phyloP scores from a whole-genome alignment of 92 coral and sea anemone species.

The Chrysogorgia sp. region DNA sequence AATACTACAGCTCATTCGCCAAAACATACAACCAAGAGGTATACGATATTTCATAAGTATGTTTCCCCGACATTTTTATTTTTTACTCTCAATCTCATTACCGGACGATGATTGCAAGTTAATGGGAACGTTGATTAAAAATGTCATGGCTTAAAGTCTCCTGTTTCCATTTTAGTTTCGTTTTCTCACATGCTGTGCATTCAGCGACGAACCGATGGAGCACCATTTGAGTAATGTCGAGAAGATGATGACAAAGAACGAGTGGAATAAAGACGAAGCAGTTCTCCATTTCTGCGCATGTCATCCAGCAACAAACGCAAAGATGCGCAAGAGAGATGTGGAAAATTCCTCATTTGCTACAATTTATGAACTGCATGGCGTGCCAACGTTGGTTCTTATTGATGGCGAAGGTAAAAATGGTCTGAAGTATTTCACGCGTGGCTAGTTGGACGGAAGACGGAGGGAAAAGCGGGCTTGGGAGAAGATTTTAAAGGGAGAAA shows the following conservation, averaged over 20 bases:
- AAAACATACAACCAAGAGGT: constrained; percentile 3
- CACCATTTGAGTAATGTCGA: constrained; percentile 70
- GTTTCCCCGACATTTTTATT: too few species aligned
- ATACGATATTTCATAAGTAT: background rate
- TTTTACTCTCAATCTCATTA: too few species aligned
- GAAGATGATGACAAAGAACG: constrained; percentile 54
- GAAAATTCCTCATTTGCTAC: constrained; percentile 37
- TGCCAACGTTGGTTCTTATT: constrained; percentile 79
- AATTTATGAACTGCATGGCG: constrained; percentile 79
- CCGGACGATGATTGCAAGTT: too few species aligned
- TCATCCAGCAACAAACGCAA: constrained; percentile 67
- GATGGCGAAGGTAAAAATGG: constrained; percentile 70
- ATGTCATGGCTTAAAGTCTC: background rate
- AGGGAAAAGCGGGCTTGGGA: background rate
- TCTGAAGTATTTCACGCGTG: background rate
- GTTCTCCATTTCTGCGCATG: constrained; percentile 87
- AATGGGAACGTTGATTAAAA: too few species aligned
- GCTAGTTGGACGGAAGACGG: background rate
- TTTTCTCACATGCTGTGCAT: constrained; percentile 82
- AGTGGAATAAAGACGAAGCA: constrained; percentile 55
- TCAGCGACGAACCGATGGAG: constrained; percentile 70
- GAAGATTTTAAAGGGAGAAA: too few species aligned
- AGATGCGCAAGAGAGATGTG: constrained; percentile 57
- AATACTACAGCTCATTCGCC: constrained; percentile 22
- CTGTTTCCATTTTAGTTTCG: constrained; percentile 49